Evolutionary conservation across 2,888 invertebrate species (phyloP).

Genomic region (Trachelus troglodyta): DNA sequence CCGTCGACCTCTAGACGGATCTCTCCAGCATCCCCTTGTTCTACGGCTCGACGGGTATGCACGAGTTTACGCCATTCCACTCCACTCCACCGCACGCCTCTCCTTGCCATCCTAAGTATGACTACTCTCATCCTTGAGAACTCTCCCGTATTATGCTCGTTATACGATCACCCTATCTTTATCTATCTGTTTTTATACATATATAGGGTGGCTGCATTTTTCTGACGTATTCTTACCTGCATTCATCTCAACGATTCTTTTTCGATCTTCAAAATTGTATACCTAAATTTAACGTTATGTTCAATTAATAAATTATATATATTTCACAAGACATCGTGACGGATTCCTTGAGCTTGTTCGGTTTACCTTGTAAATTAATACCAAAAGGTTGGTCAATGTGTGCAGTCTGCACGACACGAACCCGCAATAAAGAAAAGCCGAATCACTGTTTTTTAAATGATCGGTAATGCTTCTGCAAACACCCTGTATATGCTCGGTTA

Average conservation of each 20-base stretch:
- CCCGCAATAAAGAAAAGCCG: background rate
- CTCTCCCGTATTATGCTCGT: background rate
- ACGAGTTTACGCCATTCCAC: background rate
- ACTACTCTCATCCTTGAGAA: background rate
- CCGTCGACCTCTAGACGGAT: background rate
- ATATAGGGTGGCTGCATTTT: background rate
- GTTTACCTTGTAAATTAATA: background rate
- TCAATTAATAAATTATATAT: background rate
- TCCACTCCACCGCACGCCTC: background rate
- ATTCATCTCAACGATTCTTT: background rate
- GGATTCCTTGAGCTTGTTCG: background rate
- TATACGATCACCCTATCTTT: background rate
- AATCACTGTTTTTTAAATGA: slow-evolving; percentile 33
- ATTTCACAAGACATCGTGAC: background rate
- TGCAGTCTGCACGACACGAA: background rate
- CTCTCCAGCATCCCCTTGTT: background rate
- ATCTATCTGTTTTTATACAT: background rate
- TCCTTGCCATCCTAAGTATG: background rate
- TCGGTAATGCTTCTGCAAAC: slow-evolving; percentile 54
- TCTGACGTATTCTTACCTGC: background rate
- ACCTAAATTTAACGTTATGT: background rate
- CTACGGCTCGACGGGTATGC: background rate
- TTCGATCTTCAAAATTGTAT: background rate
- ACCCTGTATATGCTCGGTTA: slow-evolving; percentile 52
- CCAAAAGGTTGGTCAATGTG: background rate